Evolutionary conservation across 2,113 vertebrate genomes (phyloP).

Genomic region (Rhea americana): DNA sequence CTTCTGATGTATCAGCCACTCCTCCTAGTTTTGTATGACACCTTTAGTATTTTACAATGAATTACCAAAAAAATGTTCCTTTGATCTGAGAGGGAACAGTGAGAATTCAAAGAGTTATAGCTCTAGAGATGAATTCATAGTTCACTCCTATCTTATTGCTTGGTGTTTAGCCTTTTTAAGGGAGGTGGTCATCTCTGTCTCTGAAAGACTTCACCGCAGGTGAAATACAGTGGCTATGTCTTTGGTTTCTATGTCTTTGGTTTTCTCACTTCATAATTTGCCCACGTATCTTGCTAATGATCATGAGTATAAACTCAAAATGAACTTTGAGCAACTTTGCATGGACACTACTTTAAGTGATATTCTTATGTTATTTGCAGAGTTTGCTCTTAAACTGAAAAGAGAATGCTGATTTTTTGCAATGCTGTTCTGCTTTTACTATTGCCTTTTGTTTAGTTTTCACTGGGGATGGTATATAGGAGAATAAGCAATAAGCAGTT

Average conservation of each 20-base stretch:
- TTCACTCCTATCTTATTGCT: background rate
- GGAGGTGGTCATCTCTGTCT: too few species aligned
- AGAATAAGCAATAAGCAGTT: background rate
- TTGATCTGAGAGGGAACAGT: background rate
- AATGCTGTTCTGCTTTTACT: background rate
- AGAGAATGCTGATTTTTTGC: background rate
- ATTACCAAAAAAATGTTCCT: background rate
- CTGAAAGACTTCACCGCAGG: background rate
- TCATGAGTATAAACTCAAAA: background rate
- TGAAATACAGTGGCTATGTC: background rate
- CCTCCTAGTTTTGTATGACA: too few species aligned
- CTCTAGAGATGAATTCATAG: too few species aligned
- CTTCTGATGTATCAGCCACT: too few species aligned
- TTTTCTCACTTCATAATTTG: background rate
- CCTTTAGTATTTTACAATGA: background rate
- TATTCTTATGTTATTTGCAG: background rate
- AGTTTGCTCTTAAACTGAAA: background rate
- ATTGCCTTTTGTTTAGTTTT: background rate
- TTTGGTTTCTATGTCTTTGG: background rate
- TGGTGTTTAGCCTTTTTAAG: background rate
- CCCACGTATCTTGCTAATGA: background rate
- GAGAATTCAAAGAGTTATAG: background rate
- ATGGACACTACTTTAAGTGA: background rate
- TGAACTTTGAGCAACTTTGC: background rate
- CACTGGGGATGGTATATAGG: background rate